Evolutionary conservation across 35 echinoderm and acorn worm species (phyloP).

Genomic region (Acanthaster planci): DNA sequence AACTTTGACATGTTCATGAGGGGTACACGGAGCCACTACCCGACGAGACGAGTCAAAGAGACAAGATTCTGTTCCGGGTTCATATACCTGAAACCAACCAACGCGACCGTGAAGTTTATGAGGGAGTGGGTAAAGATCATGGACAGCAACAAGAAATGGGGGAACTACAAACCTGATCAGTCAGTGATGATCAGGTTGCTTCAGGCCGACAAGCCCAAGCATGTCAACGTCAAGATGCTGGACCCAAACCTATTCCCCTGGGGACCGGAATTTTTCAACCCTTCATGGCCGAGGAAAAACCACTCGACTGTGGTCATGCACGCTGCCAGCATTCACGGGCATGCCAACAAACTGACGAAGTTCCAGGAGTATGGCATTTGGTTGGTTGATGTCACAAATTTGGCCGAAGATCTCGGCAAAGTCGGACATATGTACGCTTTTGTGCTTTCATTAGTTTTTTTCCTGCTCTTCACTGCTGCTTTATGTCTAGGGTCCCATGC

Average conservation of each 20-base stretch:
- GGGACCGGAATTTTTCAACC: background rate
- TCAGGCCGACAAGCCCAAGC: background rate
- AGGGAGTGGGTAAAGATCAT: slow-evolving; percentile 46
- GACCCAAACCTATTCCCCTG: background rate
- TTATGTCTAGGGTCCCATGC: no score
- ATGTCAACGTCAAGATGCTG: background rate
- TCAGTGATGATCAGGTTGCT: background rate
- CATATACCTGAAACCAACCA: slow-evolving; percentile 62
- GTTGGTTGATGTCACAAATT: background rate
- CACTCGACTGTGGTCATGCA: background rate
- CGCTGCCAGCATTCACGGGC: background rate
- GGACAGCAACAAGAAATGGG: background rate
- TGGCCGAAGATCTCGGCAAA: background rate
- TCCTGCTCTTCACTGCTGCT: no score
- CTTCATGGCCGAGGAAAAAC: background rate
- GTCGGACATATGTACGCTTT: no score
- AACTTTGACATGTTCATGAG: slow-evolving; percentile 64
- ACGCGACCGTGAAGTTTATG: slow-evolving; percentile 42
- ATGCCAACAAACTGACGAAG: background rate
- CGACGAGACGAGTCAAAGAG: slow-evolving; percentile 28
- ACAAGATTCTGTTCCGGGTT: slow-evolving; percentile 69
- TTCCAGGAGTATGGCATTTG: background rate
- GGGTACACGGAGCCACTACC: slow-evolving; percentile 43
- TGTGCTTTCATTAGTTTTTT: no score
- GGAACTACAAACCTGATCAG: background rate